Evolutionary conservation across 1,140 invertebrate genomes (phyloP).

Genomic region (Sarcophaga bullata): DNA sequence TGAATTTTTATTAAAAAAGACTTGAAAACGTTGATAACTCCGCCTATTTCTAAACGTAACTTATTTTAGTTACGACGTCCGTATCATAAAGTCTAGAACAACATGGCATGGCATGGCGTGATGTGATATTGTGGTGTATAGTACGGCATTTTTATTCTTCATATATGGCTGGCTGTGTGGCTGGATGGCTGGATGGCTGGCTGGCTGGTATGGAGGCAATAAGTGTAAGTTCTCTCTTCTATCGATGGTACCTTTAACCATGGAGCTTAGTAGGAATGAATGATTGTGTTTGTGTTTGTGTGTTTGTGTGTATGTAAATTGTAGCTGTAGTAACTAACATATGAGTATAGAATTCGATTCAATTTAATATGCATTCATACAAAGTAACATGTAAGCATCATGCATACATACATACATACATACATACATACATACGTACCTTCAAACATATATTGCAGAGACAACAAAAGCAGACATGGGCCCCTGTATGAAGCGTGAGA

Average conservation of each 20-base stretch:
- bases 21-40: conserved; percentile 65
- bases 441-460: background rate
- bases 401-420: background rate
- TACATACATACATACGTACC: background rate
- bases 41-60: conserved; percentile 58
- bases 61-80: conserved; percentile 33
- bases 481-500: background rate
- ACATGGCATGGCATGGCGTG: background rate
- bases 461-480: conserved; percentile 9
- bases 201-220: background rate
- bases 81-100: conserved; percentile 29
- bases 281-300: background rate
- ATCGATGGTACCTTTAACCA: too few species aligned
- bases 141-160: too few species aligned
- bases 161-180: too few species aligned
- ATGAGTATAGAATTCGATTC: conserved; percentile 60
- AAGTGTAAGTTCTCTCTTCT: background rate
- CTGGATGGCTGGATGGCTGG: background rate
- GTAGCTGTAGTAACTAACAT: background rate
- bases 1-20: conserved; percentile 59
- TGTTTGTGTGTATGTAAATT: background rate
- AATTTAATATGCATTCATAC: conserved; percentile 61
- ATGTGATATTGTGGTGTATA: too few species aligned
- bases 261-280: background rate
- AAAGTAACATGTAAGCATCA: background rate